Evolutionary conservation across 2,888 invertebrate species (phyloP), one percentile per base, ranked within the genome.

Genomic region (Xylocampa areola): DNA sequence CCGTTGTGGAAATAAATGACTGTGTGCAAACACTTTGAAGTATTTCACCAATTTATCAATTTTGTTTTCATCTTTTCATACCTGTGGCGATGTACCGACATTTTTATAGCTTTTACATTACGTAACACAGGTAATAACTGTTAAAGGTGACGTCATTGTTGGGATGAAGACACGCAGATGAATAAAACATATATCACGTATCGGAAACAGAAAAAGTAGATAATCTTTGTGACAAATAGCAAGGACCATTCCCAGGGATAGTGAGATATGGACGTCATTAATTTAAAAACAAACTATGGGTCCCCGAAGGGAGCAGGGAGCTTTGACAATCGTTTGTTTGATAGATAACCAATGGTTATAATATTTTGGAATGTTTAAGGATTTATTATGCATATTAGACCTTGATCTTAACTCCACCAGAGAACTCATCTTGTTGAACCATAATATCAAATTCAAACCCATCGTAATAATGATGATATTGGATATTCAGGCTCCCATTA

Each of bases 171-270:
- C 66, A 71, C 73, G 77, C 65, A 71, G 71, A 80, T 76, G 79
- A 76, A 81, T 75, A 79, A 75, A 77, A 75, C 79, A 80, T 84
- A 78, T 81, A 87, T 86, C 80, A 80, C 76, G 68, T 71, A 80
- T 77, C 77, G 77, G 79, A 79, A 83, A 83, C 82, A 84, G 82
- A 88, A 88, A 89, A 89, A 88, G 86, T 84, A 83, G 84, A 86
- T 84, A 89, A 89, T 89, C 87, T 88, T 84, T 88, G 86, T 90
- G 89, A 90, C 82, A 88, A 89, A 90, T 90, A 80, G 82, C 81
- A 82, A 85, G 87, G 88, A 76, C 87, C 76, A 85, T 89, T 88
- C 77, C 77, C 77, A 71, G 79, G 86, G 85, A 84, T 81, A 77
- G 76, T 87, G 87, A 88, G 81, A 85, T 87, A 87, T 87, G 77